phyloP scores from a whole-genome alignment of 2,113 vertebrate species.

The Pristiophorus japonicus region DNA sequence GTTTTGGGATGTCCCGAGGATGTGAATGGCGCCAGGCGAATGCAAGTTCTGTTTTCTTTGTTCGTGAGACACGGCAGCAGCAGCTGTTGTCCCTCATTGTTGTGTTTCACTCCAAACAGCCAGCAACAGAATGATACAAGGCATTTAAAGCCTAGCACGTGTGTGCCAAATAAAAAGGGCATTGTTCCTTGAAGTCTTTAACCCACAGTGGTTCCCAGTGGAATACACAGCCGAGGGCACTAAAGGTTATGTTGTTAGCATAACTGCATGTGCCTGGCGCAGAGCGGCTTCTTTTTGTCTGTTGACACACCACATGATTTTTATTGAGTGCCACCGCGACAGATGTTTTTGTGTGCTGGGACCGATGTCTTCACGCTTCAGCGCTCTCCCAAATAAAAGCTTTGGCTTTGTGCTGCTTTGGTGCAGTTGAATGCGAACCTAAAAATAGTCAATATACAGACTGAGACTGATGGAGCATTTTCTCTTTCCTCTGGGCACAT shows the following conservation, averaged over 20 bases:
- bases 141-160: not conserved
- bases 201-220: not conserved
- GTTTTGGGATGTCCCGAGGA: not conserved
- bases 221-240: slow-evolving; percentile 23
- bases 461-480: slow-evolving; percentile 1
- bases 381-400: not conserved
- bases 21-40: not conserved
- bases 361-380: not conserved
- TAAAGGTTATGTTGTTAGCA: slow-evolving; percentile 34
- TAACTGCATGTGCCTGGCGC: slow-evolving; percentile 27
- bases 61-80: too few species aligned
- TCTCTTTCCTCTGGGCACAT: not conserved
- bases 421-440: not conserved
- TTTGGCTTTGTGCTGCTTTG: not conserved
- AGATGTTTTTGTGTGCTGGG: slow-evolving; percentile 17
- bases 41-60: not conserved
- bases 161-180: slow-evolving; percentile 3
- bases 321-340: slow-evolving; percentile 2
- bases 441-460: not conserved
- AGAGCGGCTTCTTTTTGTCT: not conserved
- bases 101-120: not conserved
- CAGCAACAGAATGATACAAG: not conserved
- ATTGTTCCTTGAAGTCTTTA: slow-evolving; percentile 30
- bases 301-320: slow-evolving; percentile 7
- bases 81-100: not conserved